A percentile compares a stretch with the other conserved stretches of the same genome.
Conservation (phyloP, 92 coral and sea anemone species). For the Paramuricea clavata region DNA sequence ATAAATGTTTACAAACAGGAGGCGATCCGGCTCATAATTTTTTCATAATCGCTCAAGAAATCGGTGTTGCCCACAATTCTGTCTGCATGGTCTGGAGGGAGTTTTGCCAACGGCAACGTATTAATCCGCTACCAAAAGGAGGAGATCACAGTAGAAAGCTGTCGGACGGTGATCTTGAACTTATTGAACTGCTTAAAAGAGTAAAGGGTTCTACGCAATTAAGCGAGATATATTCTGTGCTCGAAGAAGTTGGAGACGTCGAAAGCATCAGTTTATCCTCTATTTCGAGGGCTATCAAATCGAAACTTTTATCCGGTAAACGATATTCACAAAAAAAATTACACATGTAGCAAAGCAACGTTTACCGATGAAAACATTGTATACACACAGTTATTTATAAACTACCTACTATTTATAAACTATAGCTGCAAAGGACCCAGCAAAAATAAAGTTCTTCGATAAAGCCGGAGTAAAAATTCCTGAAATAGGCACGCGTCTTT, state of each 20-base stretch:
- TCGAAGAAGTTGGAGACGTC: constrained; percentile 41
- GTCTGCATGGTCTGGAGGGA: too few relatives aligned
- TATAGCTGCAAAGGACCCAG: constrained; percentile 50
- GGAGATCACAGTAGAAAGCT: too few relatives aligned
- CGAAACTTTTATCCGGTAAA: constrained; percentile 53
- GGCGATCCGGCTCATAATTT: too few relatives aligned
- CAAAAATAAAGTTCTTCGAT: constrained; percentile 51
- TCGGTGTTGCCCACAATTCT: too few relatives aligned
- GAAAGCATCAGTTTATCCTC: constrained; percentile 38
- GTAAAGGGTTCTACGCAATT: constrained; percentile 13
- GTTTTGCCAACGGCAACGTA: too few relatives aligned
- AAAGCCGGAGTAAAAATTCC: constrained; percentile 62
- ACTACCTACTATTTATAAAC: too few relatives aligned
- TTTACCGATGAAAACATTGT: constrained; percentile 41
- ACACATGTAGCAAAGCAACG: constrained; percentile 46
- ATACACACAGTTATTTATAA: constrained; percentile 64
- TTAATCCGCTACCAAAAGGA: too few relatives aligned
- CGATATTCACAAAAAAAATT: constrained; percentile 49
- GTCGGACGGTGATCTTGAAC: too few relatives aligned
- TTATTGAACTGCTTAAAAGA: background rate
- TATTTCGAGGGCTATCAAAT: constrained; percentile 48
- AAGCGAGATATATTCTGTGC: constrained; percentile 28
- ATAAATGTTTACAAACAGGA: too few relatives aligned
- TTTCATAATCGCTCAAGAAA: too few relatives aligned
- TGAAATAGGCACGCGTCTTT: constrained; percentile 43